A percentile compares a stretch with the other conserved stretches of the same genome.
Evolutionary conservation across 2,113 vertebrate species (phyloP).

Genomic region (Laticauda laticaudata): DNA sequence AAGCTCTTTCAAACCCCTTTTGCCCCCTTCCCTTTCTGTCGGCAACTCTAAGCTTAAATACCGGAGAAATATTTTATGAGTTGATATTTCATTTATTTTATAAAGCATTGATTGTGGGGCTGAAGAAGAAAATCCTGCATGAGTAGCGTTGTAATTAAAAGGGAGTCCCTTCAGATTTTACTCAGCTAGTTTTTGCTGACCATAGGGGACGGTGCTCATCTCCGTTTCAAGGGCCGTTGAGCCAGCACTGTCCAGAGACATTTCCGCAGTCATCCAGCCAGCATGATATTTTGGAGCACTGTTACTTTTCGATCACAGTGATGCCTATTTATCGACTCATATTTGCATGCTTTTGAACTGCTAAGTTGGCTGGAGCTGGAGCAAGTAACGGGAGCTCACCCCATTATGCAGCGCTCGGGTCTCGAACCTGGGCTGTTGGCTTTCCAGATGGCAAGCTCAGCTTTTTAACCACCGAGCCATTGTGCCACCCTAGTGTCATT

Average conservation of each 20-base stretch:
- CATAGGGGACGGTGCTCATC: too few relatives aligned
- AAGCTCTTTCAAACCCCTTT: too few relatives aligned
- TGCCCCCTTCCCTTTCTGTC: too few relatives aligned
- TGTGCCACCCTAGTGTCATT: rapidly evolving
- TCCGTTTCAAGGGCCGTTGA: too few relatives aligned
- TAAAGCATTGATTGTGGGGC: neutral
- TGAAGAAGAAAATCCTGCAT: neutral
- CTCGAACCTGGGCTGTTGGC: neutral
- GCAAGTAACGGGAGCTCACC: neutral
- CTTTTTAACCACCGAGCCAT: neutral
- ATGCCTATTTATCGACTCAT: neutral
- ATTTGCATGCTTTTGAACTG: neutral
- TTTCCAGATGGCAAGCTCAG: neutral
- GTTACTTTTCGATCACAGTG: neutral
- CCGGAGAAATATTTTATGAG: too few relatives aligned
- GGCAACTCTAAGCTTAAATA: too few relatives aligned
- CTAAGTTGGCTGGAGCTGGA: neutral
- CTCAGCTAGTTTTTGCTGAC: neutral
- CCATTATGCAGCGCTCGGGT: neutral
- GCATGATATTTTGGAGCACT: neutral
- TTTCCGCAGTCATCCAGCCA: too few relatives aligned
- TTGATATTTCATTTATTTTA: neutral
- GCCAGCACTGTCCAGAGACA: too few relatives aligned
- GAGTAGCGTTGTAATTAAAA: rapidly evolving
- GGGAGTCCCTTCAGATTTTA: neutral